Conservation (phyloP, 2,888 invertebrate species). For the Idaea biselata region DNA sequence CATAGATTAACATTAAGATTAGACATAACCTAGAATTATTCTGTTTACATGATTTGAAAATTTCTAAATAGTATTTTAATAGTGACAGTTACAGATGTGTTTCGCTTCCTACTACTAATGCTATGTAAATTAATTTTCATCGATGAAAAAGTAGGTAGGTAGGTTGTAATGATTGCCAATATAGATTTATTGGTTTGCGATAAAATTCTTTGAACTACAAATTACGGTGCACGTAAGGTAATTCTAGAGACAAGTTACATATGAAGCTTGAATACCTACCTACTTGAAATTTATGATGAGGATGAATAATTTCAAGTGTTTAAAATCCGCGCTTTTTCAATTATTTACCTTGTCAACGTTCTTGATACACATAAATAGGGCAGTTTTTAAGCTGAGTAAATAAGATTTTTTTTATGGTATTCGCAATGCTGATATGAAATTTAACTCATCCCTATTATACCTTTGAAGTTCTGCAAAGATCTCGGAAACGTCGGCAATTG, state of each 20-base stretch:
- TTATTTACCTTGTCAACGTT: no score
- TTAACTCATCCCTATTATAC: no score
- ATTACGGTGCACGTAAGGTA: neutral
- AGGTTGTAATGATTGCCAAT: neutral
- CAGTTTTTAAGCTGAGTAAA: no score
- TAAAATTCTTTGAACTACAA: neutral
- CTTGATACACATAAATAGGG: no score
- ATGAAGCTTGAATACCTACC: no score
- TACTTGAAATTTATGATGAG: no score
- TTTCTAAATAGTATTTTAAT: constrained; percentile 1
- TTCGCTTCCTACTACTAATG: neutral
- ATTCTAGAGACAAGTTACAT: neutral
- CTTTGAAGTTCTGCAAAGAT: no score
- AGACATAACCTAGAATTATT: constrained; percentile 23
- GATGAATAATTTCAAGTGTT: no score
- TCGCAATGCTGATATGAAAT: no score
- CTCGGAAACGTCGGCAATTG: no score
- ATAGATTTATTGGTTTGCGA: neutral
- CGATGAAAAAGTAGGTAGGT: constrained; percentile 1
- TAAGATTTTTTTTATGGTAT: no score
- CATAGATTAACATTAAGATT: constrained; percentile 32
- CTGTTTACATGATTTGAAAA: neutral
- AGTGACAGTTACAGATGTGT: neutral
- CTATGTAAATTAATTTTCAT: neutral
- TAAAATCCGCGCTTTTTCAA: no score